phyloP scores from a whole-genome alignment of 1,140 invertebrate species.

The Pantala flavescens region DNA sequence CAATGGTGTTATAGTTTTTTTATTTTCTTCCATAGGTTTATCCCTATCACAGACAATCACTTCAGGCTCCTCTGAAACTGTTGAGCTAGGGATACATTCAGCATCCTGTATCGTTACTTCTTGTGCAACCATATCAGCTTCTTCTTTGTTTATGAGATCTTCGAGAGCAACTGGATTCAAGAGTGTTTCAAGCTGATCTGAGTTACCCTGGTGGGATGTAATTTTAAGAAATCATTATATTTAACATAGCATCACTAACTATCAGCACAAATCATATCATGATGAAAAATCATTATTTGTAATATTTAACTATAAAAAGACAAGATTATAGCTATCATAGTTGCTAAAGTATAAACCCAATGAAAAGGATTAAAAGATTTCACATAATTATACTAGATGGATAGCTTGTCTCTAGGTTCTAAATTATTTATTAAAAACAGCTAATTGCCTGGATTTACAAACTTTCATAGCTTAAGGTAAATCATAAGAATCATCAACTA shows the following conservation, averaged over 20 bases:
- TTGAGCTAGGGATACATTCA: constrained; percentile 5
- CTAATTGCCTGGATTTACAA: too few species aligned
- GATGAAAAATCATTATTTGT: too few species aligned
- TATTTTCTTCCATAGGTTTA: constrained; percentile 15
- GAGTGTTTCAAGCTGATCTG: not conserved
- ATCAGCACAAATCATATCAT: constrained; percentile 23
- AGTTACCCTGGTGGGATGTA: not conserved
- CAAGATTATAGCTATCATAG: too few species aligned
- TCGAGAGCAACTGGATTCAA: not conserved
- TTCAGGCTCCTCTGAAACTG: constrained; percentile 12
- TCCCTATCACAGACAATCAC: not conserved
- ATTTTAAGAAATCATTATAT: not conserved
- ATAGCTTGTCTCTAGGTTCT: too few species aligned
- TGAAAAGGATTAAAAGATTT: too few species aligned
- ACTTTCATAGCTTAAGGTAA: too few species aligned
- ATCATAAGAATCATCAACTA: too few species aligned
- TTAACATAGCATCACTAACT: not conserved
- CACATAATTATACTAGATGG: too few species aligned
- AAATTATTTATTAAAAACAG: too few species aligned
- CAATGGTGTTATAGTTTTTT: not conserved
- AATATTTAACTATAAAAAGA: too few species aligned
- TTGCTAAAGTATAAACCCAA: too few species aligned
- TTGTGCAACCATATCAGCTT: constrained; percentile 22
- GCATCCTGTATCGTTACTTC: not conserved
- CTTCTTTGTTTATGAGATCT: not conserved